Evolutionary conservation across 1,140 invertebrate species (phyloP).

Genomic region (Anoplolepis gracilipes): DNA sequence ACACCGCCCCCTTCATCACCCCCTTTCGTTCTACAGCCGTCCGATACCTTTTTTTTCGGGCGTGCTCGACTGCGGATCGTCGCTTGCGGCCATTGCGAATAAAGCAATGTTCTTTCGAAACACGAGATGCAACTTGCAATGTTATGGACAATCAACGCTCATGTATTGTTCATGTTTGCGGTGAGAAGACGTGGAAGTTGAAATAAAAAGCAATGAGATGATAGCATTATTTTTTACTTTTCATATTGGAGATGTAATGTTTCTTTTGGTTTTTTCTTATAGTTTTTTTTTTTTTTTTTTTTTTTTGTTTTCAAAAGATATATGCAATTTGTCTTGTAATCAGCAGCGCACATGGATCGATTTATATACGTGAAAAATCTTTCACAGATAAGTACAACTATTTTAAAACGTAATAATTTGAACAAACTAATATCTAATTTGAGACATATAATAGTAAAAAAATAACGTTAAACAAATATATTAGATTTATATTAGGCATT

Average conservation of each 20-base stretch:
- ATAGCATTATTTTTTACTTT: not conserved
- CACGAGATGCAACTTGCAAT: slow-evolving; percentile 32
- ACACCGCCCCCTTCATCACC: slow-evolving; percentile 16
- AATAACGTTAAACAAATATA: not conserved
- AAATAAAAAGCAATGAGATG: slow-evolving; percentile 6
- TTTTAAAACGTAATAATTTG: not conserved
- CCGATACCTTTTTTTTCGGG: slow-evolving; percentile 35
- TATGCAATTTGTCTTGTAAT: not conserved
- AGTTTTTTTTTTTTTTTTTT: no score
- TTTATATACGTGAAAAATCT: not conserved
- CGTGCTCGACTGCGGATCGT: slow-evolving; percentile 32
- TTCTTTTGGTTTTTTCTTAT: not conserved
- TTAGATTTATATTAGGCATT: slow-evolving; percentile 17
- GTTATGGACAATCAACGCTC: slow-evolving; percentile 33
- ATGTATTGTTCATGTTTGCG: slow-evolving; percentile 7
- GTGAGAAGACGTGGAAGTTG: not conserved
- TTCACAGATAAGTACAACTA: not conserved
- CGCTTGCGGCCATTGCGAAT: slow-evolving; percentile 54
- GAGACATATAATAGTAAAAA: not conserved
- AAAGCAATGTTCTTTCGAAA: slow-evolving; percentile 46
- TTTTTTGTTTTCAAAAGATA: no score
- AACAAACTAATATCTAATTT: not conserved
- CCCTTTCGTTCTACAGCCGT: slow-evolving; percentile 22
- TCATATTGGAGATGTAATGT: not conserved
- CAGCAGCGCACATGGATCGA: not conserved